Evolutionary conservation across 2,113 vertebrate species (phyloP).

Genomic region (Pantherophis guttatus): DNA sequence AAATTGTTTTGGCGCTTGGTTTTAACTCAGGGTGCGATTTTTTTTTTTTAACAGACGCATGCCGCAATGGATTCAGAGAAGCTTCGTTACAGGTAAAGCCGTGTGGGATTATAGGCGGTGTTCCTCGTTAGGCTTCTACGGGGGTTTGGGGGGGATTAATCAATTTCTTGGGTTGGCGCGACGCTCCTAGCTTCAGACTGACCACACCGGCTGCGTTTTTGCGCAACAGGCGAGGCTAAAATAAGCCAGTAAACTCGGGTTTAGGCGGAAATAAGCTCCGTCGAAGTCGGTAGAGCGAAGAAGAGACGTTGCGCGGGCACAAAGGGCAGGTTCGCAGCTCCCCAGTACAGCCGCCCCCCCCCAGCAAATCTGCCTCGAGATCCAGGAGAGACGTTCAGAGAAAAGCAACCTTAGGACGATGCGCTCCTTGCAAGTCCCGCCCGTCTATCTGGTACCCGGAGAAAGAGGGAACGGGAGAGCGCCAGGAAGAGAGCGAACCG

Average conservation of each 20-base stretch:
- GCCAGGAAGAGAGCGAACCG: neutral
- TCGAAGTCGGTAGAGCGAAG: neutral
- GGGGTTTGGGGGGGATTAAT: neutral
- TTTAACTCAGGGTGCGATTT: neutral
- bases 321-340: neutral
- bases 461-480: neutral
- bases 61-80: neutral
- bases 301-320: neutral
- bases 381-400: neutral
- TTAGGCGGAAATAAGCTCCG: neutral
- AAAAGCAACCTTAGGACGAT: neutral
- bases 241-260: neutral
- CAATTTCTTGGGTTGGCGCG: neutral
- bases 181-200: neutral
- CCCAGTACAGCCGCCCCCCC: neutral
- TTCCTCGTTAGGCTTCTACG: neutral
- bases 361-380: neutral
- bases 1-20: neutral
- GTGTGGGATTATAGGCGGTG: neutral
- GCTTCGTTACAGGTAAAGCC: neutral
- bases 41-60: neutral
- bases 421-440: neutral
- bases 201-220: neutral
- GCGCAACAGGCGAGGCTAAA: neutral
- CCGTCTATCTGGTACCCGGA: neutral